phyloP scores from a whole-genome alignment of 2,113 vertebrate genomes.

The Tylochromis polylepis region DNA sequence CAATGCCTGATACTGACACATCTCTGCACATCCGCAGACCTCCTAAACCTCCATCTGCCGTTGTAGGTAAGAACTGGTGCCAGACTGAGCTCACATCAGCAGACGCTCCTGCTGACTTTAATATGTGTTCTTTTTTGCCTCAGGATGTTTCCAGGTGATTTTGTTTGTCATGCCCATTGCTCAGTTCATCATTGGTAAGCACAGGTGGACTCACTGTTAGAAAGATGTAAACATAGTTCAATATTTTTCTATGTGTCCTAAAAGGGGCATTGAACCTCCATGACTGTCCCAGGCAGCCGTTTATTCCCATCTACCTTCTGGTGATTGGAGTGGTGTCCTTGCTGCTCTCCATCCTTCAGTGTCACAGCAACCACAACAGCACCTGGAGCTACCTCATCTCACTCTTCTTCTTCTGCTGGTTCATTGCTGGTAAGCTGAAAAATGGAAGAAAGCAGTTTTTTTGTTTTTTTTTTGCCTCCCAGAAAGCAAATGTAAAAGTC shows the following conservation, averaged over 20 bases:
- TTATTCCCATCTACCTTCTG: conserved; percentile 52
- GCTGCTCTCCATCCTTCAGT: conserved; percentile 7
- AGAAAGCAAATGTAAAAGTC: neutral
- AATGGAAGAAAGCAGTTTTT: neutral
- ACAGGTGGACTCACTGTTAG: neutral
- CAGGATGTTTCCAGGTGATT: conserved; percentile 1
- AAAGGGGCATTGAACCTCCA: conserved; percentile 31
- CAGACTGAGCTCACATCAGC: neutral
- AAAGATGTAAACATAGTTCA: neutral
- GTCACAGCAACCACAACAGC: neutral
- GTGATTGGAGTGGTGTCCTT: conserved; percentile 23
- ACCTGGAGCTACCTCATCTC: neutral
- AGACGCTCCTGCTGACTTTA: neutral
- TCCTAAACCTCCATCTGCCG: neutral
- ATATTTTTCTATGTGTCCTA: neutral
- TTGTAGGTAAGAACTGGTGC: neutral
- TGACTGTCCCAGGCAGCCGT: conserved; percentile 36
- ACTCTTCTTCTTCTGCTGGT: conserved; percentile 40
- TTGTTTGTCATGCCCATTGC: neutral
- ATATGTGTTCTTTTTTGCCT: neutral
- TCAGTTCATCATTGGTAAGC: conserved; percentile 16
- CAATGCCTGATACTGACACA: neutral
- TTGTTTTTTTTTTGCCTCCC: neutral
- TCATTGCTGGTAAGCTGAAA: conserved; percentile 43
- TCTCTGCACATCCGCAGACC: neutral